phyloP scores from a whole-genome alignment of 2,113 vertebrate genomes.

The Lepus europaeus region DNA sequence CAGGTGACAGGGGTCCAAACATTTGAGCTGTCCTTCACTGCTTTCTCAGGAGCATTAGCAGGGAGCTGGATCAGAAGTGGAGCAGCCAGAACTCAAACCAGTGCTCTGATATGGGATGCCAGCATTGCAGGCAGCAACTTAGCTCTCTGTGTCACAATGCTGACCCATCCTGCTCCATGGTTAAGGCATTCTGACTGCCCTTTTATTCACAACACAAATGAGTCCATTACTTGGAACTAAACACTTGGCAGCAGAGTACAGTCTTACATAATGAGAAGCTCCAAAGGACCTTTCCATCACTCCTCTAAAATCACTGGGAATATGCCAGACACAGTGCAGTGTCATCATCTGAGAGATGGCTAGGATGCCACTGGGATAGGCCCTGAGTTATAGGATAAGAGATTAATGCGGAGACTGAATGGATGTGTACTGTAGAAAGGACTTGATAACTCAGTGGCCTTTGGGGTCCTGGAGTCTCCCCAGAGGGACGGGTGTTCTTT shows the following conservation, averaged over 20 bases:
- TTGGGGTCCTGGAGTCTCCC: background rate
- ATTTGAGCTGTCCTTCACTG: too few species aligned
- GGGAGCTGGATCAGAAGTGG: too few species aligned
- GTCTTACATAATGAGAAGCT: background rate
- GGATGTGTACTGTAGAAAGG: background rate
- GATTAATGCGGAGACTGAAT: background rate
- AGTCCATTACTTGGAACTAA: background rate
- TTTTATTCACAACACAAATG: background rate
- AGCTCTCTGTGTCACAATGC: too few species aligned
- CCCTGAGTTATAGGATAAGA: background rate
- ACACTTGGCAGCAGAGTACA: background rate
- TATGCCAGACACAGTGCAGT: background rate
- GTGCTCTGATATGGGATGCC: too few species aligned
- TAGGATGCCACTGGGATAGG: background rate
- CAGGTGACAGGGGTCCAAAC: too few species aligned
- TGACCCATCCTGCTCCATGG: background rate
- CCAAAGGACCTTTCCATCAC: background rate
- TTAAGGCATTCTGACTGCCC: background rate
- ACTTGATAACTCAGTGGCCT: background rate
- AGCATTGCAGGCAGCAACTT: too few species aligned
- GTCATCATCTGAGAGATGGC: background rate
- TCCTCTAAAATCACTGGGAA: background rate
- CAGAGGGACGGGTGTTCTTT: accelerated
- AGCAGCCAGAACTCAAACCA: too few species aligned
- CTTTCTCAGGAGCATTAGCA: too few species aligned